Conservation (phyloP, 2,797 vertebrate genomes). For the Neosalanx taihuensis region DNA sequence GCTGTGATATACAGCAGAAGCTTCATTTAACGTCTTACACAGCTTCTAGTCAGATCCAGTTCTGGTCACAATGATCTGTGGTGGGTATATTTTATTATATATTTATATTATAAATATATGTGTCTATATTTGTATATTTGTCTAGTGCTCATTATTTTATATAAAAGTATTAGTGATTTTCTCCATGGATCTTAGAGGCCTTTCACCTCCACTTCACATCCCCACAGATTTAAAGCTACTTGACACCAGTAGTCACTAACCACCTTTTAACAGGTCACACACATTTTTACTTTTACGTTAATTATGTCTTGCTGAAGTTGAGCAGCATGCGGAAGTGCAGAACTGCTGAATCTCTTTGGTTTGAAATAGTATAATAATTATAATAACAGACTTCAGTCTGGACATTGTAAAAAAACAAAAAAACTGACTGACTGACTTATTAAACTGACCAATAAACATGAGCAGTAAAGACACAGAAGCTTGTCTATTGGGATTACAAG, state of each 20-base stretch:
- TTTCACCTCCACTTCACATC: neutral
- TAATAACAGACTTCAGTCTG: too few relatives aligned
- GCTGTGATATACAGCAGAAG: too few relatives aligned
- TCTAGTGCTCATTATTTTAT: neutral
- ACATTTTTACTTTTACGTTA: neutral
- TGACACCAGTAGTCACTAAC: too few relatives aligned
- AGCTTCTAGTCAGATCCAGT: neutral
- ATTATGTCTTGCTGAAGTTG: too few relatives aligned
- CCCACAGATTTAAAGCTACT: neutral
- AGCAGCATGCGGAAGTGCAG: too few relatives aligned
- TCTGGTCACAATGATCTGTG: neutral
- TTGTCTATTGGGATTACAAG: neutral
- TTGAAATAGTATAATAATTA: too few relatives aligned
- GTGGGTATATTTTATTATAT: too few relatives aligned
- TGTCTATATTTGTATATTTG: too few relatives aligned
- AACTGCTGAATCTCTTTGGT: too few relatives aligned
- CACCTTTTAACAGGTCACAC: neutral
- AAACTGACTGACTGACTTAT: neutral
- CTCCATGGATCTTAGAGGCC: neutral
- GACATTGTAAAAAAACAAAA: too few relatives aligned
- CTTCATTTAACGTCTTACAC: neutral
- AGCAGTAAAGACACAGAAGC: conserved; percentile 20
- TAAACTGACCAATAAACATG: conserved; percentile 13
- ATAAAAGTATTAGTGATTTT: neutral
- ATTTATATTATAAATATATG: too few relatives aligned